Evolutionary conservation across 2,888 invertebrate species (phyloP), one percentile per base, ranked within the genome.

Genomic region (Scrobipalpa costella): DNA sequence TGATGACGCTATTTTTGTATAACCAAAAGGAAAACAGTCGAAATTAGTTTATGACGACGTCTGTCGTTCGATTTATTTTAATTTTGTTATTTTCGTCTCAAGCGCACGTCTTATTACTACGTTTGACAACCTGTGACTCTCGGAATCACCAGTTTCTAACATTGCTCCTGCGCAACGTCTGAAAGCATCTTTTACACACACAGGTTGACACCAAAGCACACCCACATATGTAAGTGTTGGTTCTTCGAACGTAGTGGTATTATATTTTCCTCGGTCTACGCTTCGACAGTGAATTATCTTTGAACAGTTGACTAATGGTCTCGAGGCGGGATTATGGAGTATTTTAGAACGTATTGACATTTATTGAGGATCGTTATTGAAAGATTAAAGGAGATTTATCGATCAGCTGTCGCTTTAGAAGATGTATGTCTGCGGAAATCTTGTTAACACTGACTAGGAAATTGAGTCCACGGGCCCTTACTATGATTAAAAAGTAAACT

Each of bases 1-100:
- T 88, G 88, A 88, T 84, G 87, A 78, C 77, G 85, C 89, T 91
- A 90, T 91, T 90, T 90, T 88, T 84, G 88, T 85, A 77, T 76
- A 77, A 84, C 85, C 87, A 90, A 90, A 90, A 90, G 84, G 89
- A 90, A 89, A 88, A 89, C 89, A 86, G 81, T 90, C 89, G 89
- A 90, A 91, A 90, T 90, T 90, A 89, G 89, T 91, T 90, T 91
- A 91, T 91, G 90, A 90, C 90, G 89, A 85, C 90, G 90, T 86
- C 89, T 87, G 88, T 87, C 88, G 88, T 90, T 91, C 90, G 90
- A 91, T 90, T 90, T 90, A 90, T 90, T 90, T 91, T 89, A 88
- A 90, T 89, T 90, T 85, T 86, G 90, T 88, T 90, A 90, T 90
- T 90, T 91, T 88, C 80, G 85, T 84, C 78, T 73, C 76, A 74